These are phyloP conservation scores for Lampropteryx suffumata DNA, from an alignment of 2,888 invertebrate species.

Conservation along the genomic window DNA sequence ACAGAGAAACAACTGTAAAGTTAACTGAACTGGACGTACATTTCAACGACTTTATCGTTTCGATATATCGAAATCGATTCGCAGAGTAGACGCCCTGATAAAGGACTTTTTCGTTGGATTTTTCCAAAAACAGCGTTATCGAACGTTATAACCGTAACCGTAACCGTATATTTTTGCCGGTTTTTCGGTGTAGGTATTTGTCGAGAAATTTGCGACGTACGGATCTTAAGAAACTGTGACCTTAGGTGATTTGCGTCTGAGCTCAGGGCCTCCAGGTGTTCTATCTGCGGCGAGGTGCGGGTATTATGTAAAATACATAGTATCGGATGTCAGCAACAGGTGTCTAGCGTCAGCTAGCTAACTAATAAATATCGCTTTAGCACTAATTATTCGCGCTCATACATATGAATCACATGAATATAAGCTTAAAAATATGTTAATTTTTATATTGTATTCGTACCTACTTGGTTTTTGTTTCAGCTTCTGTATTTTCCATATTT, in stretches of 20 bases:
- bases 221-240: neutral
- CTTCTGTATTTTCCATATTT: conserved; percentile 4
- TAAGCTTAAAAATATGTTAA: conserved; percentile 7
- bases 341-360: conserved; percentile 53
- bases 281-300: conserved; percentile 47
- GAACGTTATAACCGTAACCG: too few species aligned
- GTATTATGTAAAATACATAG: conserved; percentile 63
- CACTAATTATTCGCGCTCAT: conserved; percentile 28
- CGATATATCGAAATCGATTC: too few species aligned
- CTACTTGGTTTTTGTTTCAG: conserved; percentile 2
- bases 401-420: too few species aligned
- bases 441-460: neutral
- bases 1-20: too few species aligned
- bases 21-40: too few species aligned
- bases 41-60: too few species aligned
- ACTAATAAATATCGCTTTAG: conserved; percentile 54
- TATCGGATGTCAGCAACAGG: conserved; percentile 65
- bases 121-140: too few species aligned
- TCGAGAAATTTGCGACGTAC: too few species aligned
- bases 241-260: conserved; percentile 27
- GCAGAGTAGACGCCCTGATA: too few species aligned
- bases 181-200: too few species aligned
- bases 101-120: too few species aligned
- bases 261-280: conserved; percentile 44
- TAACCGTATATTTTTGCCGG: too few species aligned